Evolutionary conservation across 2,113 vertebrate genomes (phyloP).

Genomic region (Anser cygnoides): DNA sequence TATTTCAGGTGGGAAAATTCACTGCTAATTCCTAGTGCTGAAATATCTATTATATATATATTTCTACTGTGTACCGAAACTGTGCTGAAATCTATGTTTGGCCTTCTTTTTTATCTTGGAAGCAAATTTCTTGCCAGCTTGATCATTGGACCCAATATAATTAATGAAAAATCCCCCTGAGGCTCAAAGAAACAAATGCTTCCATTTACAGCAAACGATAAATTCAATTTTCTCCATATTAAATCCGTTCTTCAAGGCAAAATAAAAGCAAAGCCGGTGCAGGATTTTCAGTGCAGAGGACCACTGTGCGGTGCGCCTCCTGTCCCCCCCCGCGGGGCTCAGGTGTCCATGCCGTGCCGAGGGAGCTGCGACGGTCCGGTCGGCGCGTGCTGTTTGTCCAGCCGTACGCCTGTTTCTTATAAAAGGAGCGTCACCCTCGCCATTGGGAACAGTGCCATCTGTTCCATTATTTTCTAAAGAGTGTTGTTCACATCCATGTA

Average conservation of each 20-base stretch:
- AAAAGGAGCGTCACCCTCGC: background rate
- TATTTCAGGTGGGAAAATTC: background rate
- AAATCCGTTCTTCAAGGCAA: background rate
- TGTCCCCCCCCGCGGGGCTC: background rate
- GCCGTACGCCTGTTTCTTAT: background rate
- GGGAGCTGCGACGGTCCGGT: background rate
- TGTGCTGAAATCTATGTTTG: too few relatives aligned
- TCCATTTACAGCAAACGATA: background rate
- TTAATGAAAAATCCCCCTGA: background rate
- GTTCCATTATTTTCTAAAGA: background rate
- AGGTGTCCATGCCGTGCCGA: background rate
- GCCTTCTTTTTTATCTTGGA: background rate
- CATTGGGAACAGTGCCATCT: background rate
- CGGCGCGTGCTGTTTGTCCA: background rate
- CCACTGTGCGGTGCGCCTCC: accelerated
- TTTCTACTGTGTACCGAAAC: background rate
- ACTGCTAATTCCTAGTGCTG: background rate
- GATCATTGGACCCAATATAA: background rate
- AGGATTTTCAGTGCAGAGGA: background rate
- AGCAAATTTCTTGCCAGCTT: background rate
- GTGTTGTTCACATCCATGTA: background rate
- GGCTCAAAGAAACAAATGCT: background rate
- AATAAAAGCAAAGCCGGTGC: background rate
- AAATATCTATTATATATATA: accelerated
- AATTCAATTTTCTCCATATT: background rate